Percentiles rank a stretch among this genome's conserved stretches.
These are phyloP conservation scores for Dolichoris vasculosae DNA, from an alignment of 1,140 invertebrate species.

Conservation along the genomic window DNA sequence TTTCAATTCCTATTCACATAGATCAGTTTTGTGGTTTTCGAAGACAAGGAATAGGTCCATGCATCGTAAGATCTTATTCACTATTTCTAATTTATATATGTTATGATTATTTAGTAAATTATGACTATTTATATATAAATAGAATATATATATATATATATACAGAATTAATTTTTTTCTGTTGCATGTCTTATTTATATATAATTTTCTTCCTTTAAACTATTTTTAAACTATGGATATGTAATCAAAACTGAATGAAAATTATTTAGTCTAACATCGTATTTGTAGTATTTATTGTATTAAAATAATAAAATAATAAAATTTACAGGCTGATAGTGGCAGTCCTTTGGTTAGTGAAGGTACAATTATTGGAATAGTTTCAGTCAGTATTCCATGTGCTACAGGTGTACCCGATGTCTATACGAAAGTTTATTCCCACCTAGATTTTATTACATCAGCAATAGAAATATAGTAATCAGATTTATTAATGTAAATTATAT, in stretches of 20 bases:
- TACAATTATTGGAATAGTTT: conserved; percentile 56
- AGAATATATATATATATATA: too few relatives aligned
- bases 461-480: not conserved
- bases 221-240: too few relatives aligned
- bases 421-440: conserved; percentile 71
- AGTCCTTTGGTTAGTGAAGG: conserved; percentile 29
- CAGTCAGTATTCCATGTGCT: conserved; percentile 80
- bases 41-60: not conserved
- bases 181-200: too few relatives aligned
- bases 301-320: not conserved
- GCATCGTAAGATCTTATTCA: not conserved
- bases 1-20: not conserved
- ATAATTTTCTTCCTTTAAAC: too few relatives aligned
- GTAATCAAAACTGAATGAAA: not conserved
- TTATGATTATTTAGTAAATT: too few relatives aligned
- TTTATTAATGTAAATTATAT: not conserved
- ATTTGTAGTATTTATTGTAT: not conserved
- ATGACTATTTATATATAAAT: too few relatives aligned
- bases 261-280: not conserved
- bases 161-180: too few relatives aligned
- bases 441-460: conserved; percentile 50
- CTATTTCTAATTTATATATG: not conserved
- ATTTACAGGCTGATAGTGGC: conserved; percentile 24
- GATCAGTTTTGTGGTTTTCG: conserved; percentile 6
- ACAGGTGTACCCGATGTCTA: conserved; percentile 79